phyloP scores from a whole-genome alignment of 23 tunicate species.

The Ascidia mentula region DNA sequence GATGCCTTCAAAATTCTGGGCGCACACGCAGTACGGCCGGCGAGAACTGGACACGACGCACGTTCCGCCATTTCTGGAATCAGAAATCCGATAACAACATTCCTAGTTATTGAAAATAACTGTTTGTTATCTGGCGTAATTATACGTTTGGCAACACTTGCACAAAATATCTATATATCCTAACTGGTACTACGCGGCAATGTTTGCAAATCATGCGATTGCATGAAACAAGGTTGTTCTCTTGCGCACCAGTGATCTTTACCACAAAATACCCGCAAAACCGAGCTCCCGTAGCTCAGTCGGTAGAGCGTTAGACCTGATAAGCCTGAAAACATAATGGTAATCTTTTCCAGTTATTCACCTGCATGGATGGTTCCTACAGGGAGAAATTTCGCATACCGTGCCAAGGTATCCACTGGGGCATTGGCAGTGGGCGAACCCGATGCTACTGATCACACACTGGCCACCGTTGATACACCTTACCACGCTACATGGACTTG shows the following conservation, averaged over 20 bases:
- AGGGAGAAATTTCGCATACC: neutral
- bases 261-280: too few species aligned
- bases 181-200: too few species aligned
- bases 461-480: neutral
- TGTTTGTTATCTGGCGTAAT: too few species aligned
- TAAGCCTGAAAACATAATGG: too few species aligned
- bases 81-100: neutral
- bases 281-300: too few species aligned
- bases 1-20: neutral
- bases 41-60: neutral
- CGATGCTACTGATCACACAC: neutral
- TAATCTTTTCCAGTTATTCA: neutral
- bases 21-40: neutral
- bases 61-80: conserved; percentile 20
- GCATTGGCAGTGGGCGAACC: neutral
- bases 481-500: neutral
- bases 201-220: too few species aligned
- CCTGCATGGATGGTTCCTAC: conserved; percentile 6
- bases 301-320: too few species aligned
- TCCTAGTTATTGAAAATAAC: too few species aligned
- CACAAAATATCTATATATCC: too few species aligned
- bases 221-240: too few species aligned
- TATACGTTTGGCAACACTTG: too few species aligned
- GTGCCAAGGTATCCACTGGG: neutral
- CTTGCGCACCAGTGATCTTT: too few species aligned